Evolutionary conservation across 1,140 invertebrate genomes (phyloP).

Genomic region (Pseudoatta argentina): DNA sequence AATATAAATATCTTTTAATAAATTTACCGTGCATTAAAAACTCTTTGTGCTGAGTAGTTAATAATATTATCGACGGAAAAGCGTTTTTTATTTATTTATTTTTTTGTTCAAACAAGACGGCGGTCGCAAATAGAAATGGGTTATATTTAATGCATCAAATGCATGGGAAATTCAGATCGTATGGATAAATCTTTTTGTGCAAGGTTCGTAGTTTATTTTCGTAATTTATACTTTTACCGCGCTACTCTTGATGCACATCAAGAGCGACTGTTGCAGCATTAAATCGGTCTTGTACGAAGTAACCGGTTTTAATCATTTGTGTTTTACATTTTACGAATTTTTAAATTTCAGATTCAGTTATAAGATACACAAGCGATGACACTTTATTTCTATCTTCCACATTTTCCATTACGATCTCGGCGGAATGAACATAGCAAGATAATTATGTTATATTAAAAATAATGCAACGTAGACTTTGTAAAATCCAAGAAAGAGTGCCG

Average conservation of each 20-base stretch:
- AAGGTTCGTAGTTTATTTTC: neutral
- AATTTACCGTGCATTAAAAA: neutral
- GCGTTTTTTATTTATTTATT: too few species aligned
- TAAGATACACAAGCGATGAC: neutral
- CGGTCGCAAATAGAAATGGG: neutral
- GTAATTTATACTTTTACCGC: slow-evolving; percentile 19
- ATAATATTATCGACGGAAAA: neutral
- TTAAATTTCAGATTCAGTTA: neutral
- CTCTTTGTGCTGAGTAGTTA: neutral
- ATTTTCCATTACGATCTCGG: neutral
- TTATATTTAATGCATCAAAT: slow-evolving; percentile 19
- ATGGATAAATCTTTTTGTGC: slow-evolving; percentile 10
- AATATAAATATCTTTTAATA: neutral
- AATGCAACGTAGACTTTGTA: slow-evolving; percentile 5
- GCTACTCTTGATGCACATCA: neutral
- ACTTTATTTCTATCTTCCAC: neutral
- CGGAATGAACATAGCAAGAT: neutral
- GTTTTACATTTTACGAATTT: neutral
- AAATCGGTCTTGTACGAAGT: neutral
- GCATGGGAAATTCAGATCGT: neutral
- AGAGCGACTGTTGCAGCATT: neutral
- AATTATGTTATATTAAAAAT: slow-evolving; percentile 25
- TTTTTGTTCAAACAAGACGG: neutral
- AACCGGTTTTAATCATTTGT: slow-evolving; percentile 10
- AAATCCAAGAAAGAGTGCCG: slow-evolving; percentile 25